phyloP scores from a whole-genome alignment of 2,888 invertebrate species.

The Cataglyphis rosenhaueri region DNA sequence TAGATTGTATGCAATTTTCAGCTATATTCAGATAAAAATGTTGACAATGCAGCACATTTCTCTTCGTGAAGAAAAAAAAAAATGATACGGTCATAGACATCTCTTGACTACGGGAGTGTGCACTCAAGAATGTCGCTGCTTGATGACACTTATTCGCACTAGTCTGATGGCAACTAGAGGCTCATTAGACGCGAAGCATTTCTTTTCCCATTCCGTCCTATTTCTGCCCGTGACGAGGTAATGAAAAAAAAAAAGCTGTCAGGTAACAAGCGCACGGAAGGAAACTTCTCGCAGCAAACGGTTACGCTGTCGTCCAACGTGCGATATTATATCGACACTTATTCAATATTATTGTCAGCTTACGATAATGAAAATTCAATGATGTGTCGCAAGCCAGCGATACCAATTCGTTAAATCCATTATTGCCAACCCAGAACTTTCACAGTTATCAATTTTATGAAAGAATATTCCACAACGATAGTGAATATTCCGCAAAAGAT shows the following conservation, averaged over 20 bases:
- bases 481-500: background rate
- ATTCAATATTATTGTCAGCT: slow-evolving; percentile 56
- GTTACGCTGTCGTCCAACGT: slow-evolving; percentile 19
- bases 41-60: background rate
- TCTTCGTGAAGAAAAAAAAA: background rate
- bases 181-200: slow-evolving; percentile 69
- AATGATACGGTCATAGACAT: slow-evolving; percentile 27
- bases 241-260: slow-evolving; percentile 42
- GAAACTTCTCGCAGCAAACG: slow-evolving; percentile 42
- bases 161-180: slow-evolving; percentile 65
- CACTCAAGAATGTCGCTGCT: slow-evolving; percentile 52
- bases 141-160: slow-evolving; percentile 60
- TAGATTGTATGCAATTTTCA: background rate
- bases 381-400: slow-evolving; percentile 17
- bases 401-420: slow-evolving; percentile 34
- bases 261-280: slow-evolving; percentile 62
- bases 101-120: slow-evolving; percentile 35
- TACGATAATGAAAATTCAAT: slow-evolving; percentile 49
- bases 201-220: slow-evolving; percentile 42
- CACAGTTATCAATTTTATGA: slow-evolving; percentile 21
- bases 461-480: slow-evolving; percentile 11
- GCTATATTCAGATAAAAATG: background rate
- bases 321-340: slow-evolving; percentile 59
- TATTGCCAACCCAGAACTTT: slow-evolving; percentile 32
- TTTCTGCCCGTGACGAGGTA: slow-evolving; percentile 46